Base-by-base conservation (phyloP, 2,113 vertebrate species). In the Callaeas wilsoni region DNA sequence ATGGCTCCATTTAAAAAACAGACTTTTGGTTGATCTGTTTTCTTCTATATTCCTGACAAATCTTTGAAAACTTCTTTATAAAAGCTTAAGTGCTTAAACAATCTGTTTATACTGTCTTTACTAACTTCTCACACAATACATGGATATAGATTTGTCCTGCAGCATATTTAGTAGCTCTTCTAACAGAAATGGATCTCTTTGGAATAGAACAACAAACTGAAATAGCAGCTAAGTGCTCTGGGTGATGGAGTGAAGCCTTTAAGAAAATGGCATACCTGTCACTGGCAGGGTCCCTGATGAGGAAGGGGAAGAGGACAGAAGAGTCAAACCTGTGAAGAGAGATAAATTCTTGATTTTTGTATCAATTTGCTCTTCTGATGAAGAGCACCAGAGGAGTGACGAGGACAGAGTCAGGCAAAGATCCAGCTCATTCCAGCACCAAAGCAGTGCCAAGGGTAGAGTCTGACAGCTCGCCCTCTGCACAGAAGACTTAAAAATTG, bases 241-340 rank as follows among this genome's bases (percentile, higher is more conserved):
- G 13, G 29, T 47, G 46, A 52, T 22, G 17, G 26, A 70, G 33
- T 47, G 63, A 93, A 63, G 19, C 25, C 27, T 39, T 62, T 74
- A 86, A 86, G 12, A 62, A 84, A 90, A 62, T 2, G 6, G 12
- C 83, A 63, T 95, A 96, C 92, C 93, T 95, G 92, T 78, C 76
- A 86, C 46, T 39, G 63, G 50, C 50, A 39, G 62, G 17, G 29
- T 63, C 42, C 71, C 33, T 22, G 76, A 67, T 9, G 92, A 89
- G 83, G 83, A 85, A 64, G 8, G 16, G 33, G 50, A 37, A 62
- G 75, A 11, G 42, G 60, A 67, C 35, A n/a, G 35, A 57, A 55
- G n/a, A 88, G 12, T 9, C 2, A 33, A 81, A 93, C 33, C 89
- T 97, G 18, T 23, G n/a, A 73, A 94, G 55, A 90, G 41, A 95